Base-by-base conservation (phyloP, 30 jellyfish, hydroid and myxozoan species). In the Catostylus mosaicus region DNA sequence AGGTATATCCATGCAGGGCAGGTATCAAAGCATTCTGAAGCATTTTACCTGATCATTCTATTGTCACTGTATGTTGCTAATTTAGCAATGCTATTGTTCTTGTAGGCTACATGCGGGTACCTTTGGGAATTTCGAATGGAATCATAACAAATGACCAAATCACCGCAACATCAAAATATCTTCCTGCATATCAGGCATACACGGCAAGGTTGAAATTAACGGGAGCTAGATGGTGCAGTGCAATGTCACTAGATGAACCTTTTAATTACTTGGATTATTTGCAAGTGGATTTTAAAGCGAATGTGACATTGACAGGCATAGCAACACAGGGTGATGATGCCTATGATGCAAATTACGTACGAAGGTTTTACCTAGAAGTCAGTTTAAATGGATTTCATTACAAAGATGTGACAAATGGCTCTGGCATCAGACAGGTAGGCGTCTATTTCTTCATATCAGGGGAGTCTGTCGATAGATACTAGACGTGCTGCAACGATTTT, bases 301-400 rank as follows among this genome's bases (percentile, higher is more conserved):
- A 8, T 36, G 80, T 87, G 40, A 67, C 90, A 23, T 35, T 87
- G 30, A 76, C 88, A 19, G 90, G 90, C 1, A 46, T 87, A 1
- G 96, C 90, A n/a, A 87, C 90, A 2, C 96, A 77, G 27, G 96
- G 96, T 30, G 89, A 87, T 68, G 87, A 67, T 29, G 68, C 43
- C 46, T 23, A 66, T 34, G 0, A 73, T 26, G 24, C 24, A 10
- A 76, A 77, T 36, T 67, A 76, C 57, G 72, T 43, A 43, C 57
- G 60, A 30, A 30, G 46, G 74, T 76, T 7, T 61, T 73, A 76
- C 62, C 37, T 72, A 22, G 60, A 72, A 63, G 66, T 79, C 64
- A 79, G 89, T 65, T 36, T 23, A n/a, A 75, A 79, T 79, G 89
- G 89, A 11, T 54, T 51, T 79, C 0, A 33, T 18, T n/a, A 50